A percentile compares a stretch with the other conserved stretches of the same genome.
Evolutionary conservation across 1,140 invertebrate genomes (phyloP).

Genomic region (Arctopsyche grandis): DNA sequence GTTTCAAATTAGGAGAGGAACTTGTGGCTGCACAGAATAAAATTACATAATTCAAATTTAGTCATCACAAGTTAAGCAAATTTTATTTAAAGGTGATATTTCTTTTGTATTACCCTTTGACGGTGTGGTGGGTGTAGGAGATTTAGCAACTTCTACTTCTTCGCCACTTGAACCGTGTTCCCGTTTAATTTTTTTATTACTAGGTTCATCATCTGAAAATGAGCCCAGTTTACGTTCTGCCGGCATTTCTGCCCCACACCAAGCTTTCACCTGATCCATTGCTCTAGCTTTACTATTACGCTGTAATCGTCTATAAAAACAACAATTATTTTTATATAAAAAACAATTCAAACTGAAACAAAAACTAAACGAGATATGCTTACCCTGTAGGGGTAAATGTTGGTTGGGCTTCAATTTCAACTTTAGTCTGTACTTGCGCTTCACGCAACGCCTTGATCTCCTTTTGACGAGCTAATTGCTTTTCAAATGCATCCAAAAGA

Average conservation of each 20-base stretch:
- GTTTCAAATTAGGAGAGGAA: constrained; percentile 47
- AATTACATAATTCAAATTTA: background rate
- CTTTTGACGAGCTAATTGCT: constrained; percentile 79
- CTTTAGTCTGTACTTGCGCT: constrained; percentile 59
- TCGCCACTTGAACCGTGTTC: constrained; percentile 47
- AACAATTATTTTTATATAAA: background rate
- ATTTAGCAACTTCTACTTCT: constrained; percentile 24
- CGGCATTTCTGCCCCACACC: constrained; percentile 73
- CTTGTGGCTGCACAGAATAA: background rate
- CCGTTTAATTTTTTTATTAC: constrained; percentile 45
- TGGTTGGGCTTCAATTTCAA: constrained; percentile 56
- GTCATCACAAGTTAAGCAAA: background rate
- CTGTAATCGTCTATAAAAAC: constrained; percentile 71
- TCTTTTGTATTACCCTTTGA: background rate
- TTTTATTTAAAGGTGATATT: background rate
- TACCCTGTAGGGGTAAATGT: constrained; percentile 64
- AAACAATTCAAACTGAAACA: background rate
- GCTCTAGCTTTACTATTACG: constrained; percentile 83
- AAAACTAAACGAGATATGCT: no score
- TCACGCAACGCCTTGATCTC: constrained; percentile 72
- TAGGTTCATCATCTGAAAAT: constrained; percentile 35
- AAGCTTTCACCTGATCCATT: constrained; percentile 84
- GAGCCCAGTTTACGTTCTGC: constrained; percentile 29
- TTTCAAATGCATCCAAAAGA: constrained; percentile 82
- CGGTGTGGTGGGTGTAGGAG: constrained; percentile 13